These are phyloP conservation scores for Fragum whitleyi DNA, from an alignment of 2,888 invertebrate species.

Conservation along the genomic window DNA sequence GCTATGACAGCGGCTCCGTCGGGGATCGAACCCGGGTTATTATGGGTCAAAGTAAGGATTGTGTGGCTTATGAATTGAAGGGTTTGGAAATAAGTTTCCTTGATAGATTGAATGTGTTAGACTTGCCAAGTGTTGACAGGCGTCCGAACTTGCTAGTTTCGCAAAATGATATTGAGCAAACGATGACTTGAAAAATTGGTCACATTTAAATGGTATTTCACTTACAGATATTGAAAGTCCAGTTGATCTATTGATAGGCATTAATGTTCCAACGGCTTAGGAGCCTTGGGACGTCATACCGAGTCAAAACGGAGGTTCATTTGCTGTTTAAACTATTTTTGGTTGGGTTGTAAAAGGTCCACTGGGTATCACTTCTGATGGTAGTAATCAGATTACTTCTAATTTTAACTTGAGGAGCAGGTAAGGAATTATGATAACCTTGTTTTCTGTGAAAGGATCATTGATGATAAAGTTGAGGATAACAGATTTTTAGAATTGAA, in stretches of 20 bases:
- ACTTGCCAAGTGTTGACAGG: slow-evolving; percentile 32
- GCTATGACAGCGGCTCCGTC: too few relatives aligned
- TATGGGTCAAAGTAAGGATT: neutral
- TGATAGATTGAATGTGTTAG: slow-evolving; percentile 23
- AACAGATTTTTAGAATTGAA: slow-evolving; percentile 45
- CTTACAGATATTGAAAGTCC: slow-evolving; percentile 41
- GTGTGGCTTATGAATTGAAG: slow-evolving; percentile 2
- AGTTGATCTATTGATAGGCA: slow-evolving; percentile 53
- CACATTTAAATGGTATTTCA: slow-evolving; percentile 36
- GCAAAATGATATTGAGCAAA: slow-evolving; percentile 21
- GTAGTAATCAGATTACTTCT: neutral
- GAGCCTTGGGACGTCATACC: slow-evolving; percentile 61
- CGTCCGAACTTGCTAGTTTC: slow-evolving; percentile 33
- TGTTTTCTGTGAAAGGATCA: slow-evolving; percentile 48
- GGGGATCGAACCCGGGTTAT: too few relatives aligned
- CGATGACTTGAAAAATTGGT: slow-evolving; percentile 33
- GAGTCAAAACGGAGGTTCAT: slow-evolving; percentile 43
- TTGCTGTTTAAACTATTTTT: slow-evolving; percentile 50
- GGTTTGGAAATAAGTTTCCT: slow-evolving; percentile 42
- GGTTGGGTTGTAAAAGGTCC: slow-evolving; percentile 63
- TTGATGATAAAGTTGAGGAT: slow-evolving; percentile 36
- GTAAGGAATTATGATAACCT: slow-evolving; percentile 31
- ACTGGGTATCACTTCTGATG: neutral
- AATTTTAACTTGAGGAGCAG: slow-evolving; percentile 26
- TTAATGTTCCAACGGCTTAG: slow-evolving; percentile 57